Percentiles rank a stretch among this genome's conserved stretches.
Evolutionary conservation across 2,113 vertebrate genomes (phyloP).

Genomic region (Oplegnathus fasciatus): DNA sequence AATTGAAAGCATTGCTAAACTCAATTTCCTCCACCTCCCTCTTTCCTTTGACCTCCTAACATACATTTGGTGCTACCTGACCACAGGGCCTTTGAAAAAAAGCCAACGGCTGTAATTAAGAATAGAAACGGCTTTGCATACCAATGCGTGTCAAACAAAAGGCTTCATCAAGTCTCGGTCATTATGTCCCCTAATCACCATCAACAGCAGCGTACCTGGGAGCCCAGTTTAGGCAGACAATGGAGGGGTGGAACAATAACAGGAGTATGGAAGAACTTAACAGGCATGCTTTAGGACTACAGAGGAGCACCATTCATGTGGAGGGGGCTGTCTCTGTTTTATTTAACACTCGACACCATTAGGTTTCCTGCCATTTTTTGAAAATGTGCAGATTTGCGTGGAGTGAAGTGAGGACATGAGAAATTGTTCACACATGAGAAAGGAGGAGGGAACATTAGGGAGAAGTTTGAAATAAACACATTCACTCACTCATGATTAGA

Average conservation of each 20-base stretch:
- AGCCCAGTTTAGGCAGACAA: constrained; percentile 29
- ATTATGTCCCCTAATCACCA: constrained; percentile 42
- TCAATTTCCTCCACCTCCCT: background rate
- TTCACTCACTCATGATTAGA: background rate
- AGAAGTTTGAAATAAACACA: constrained; percentile 11
- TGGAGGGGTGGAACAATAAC: background rate
- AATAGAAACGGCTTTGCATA: constrained; percentile 59
- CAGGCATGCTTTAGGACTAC: background rate
- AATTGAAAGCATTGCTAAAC: constrained; percentile 27
- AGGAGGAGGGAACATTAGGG: background rate
- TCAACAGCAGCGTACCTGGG: constrained; percentile 37
- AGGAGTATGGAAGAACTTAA: background rate
- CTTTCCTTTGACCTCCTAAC: constrained; percentile 30
- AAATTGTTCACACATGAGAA: background rate
- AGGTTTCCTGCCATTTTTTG: constrained; percentile 14
- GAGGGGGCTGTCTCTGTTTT: constrained; percentile 14
- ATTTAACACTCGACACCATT: background rate
- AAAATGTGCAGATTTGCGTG: constrained; percentile 18
- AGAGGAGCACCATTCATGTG: background rate
- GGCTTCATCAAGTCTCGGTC: constrained; percentile 47
- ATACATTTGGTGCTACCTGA: constrained; percentile 19
- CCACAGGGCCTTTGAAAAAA: constrained; percentile 34
- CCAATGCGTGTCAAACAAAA: constrained; percentile 58
- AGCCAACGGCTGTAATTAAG: constrained; percentile 48
- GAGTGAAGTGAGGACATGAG: constrained; percentile 15